Percentiles rank a stretch among this genome's conserved stretches.
Evolutionary conservation across 2,888 invertebrate species (phyloP).

Genomic region (Amphiduros pacificus): DNA sequence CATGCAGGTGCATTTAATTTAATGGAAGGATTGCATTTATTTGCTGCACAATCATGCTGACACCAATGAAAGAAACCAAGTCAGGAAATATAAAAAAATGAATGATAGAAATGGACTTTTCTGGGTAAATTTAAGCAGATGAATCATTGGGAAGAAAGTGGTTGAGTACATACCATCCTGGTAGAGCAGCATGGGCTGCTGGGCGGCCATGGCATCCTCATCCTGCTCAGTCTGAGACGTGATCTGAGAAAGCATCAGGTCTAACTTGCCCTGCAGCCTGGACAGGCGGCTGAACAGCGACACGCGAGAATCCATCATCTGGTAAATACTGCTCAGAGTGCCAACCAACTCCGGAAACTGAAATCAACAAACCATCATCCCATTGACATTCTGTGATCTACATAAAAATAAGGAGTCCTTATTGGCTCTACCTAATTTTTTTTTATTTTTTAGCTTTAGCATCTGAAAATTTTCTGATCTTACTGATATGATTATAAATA

Average conservation of each 20-base stretch:
- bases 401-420: too few relatives aligned
- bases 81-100: not conserved
- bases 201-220: conserved; percentile 32
- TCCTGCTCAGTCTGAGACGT: conserved; percentile 37
- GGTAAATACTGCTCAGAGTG: conserved; percentile 65
- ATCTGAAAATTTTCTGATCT: too few relatives aligned
- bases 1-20: too few relatives aligned
- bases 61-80: too few relatives aligned
- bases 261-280: conserved; percentile 67
- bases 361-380: not conserved
- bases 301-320: conserved; percentile 66
- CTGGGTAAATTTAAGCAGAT: too few relatives aligned
- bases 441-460: too few relatives aligned
- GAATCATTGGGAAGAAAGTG: too few relatives aligned
- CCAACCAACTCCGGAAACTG: conserved; percentile 66
- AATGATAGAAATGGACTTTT: not conserved
- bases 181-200: conserved; percentile 43
- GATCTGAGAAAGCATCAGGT: conserved; percentile 62
- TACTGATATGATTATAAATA: too few relatives aligned
- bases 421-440: too few relatives aligned
- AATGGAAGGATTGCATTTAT: too few relatives aligned
- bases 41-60: too few relatives aligned
- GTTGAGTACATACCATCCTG: conserved; percentile 43
- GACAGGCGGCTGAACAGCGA: conserved; percentile 64
- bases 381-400: not conserved